These are phyloP conservation scores for Tenthredo mesomela DNA, from an alignment of 2,888 invertebrate species.

Conservation along the genomic window DNA sequence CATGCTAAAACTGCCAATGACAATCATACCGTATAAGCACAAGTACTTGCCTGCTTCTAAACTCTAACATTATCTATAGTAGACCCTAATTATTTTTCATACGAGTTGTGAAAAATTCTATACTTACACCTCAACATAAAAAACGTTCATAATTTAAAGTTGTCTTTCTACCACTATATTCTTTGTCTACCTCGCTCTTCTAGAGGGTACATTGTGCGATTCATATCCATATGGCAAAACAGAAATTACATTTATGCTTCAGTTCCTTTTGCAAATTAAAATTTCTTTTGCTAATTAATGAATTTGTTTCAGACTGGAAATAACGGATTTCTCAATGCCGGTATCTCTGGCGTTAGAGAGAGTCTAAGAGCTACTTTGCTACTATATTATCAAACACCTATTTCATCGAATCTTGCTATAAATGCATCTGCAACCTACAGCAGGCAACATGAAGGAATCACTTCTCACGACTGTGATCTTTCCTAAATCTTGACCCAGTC, in stretches of 20 bases:
- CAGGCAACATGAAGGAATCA: constrained; percentile 11
- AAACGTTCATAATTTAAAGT: neutral
- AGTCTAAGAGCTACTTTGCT: constrained; percentile 22
- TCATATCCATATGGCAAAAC: neutral
- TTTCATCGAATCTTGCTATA: neutral
- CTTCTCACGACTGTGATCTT: neutral
- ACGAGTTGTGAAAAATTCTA: neutral
- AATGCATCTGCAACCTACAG: constrained; percentile 17
- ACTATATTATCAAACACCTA: neutral
- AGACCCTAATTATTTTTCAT: neutral
- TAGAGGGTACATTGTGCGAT: neutral
- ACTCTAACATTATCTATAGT: constrained; percentile 57
- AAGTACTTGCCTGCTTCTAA: constrained; percentile 9
- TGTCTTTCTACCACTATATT: neutral
- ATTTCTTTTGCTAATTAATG: constrained; percentile 43
- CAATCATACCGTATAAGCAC: constrained; percentile 22
- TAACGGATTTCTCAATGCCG: constrained; percentile 64
- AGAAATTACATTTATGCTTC: constrained; percentile 6
- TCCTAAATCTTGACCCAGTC: neutral
- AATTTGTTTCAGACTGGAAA: constrained; percentile 63
- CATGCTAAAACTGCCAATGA: constrained; percentile 50
- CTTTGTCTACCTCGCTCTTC: neutral
- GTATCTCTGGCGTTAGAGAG: neutral
- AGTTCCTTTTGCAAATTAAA: neutral
- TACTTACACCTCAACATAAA: neutral